These are phyloP conservation scores for Oreochromis tanganicae DNA, from an alignment of 2,113 vertebrate species.

Conservation along the genomic window DNA sequence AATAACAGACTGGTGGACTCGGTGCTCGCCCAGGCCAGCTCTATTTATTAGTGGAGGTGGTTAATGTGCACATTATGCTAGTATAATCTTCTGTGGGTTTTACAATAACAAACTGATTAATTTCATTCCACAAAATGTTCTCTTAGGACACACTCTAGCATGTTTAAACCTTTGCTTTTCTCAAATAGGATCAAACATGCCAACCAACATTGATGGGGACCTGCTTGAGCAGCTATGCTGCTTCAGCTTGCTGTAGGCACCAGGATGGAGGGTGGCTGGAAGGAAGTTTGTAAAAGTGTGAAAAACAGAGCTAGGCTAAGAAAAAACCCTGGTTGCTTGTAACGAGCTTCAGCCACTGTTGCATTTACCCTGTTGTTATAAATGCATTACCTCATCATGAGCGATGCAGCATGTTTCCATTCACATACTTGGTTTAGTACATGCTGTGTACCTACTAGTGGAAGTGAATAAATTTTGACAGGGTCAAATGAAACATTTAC, in stretches of 20 bases:
- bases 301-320: background rate
- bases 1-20: background rate
- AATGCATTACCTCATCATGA: background rate
- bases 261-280: background rate
- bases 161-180: background rate
- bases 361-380: background rate
- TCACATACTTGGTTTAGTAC: background rate
- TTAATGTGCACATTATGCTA: constrained; percentile 8
- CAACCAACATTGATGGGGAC: background rate
- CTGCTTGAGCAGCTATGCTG: background rate
- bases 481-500: background rate
- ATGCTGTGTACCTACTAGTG: background rate
- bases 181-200: background rate
- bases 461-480: background rate
- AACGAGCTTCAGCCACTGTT: background rate
- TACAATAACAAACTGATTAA: background rate
- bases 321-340: background rate
- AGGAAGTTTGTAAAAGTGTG: background rate
- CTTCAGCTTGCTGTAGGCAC: background rate
- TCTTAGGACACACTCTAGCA: background rate
- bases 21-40: background rate
- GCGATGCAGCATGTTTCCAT: background rate
- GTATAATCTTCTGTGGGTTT: background rate
- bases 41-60: background rate
- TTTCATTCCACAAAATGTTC: background rate